phyloP scores from a whole-genome alignment of 2,797 vertebrate genomes.

The Benthosema pterotum region DNA sequence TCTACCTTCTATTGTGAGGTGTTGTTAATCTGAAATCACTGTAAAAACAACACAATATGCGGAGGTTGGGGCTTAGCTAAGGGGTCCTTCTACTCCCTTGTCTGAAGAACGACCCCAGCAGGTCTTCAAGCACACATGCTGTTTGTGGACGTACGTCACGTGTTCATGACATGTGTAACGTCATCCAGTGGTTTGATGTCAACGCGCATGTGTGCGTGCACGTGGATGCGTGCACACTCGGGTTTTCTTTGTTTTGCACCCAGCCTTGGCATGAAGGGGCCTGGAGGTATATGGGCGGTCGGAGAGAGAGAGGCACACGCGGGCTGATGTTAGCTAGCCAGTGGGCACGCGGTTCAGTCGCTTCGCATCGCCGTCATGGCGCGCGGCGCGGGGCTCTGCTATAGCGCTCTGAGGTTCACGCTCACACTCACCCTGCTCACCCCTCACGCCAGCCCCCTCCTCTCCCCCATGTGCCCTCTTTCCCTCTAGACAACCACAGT shows the following conservation, averaged over 20 bases:
- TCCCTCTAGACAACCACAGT: conserved; percentile 38
- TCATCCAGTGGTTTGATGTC: conserved; percentile 24
- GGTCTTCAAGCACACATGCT: no score
- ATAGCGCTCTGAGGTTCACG: conserved; percentile 38
- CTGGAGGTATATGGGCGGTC: conserved; percentile 62
- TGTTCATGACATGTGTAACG: neutral
- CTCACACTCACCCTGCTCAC: conserved; percentile 41
- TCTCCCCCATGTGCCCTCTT: conserved; percentile 42
- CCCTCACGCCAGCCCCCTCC: conserved; percentile 35
- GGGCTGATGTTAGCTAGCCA: conserved; percentile 76
- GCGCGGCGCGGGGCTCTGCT: conserved; percentile 37
- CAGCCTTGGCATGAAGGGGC: conserved; percentile 71
- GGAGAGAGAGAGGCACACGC: conserved; percentile 42
- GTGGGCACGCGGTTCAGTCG: conserved; percentile 73
- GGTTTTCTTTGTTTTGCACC: conserved; percentile 67
- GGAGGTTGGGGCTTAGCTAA: no score
- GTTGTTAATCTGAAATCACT: no score
- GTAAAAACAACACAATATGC: no score
- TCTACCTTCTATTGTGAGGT: no score
- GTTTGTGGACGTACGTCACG: no score
- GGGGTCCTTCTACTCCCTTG: no score
- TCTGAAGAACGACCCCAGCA: no score
- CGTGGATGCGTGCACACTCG: neutral
- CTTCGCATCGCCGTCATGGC: conserved; percentile 79
- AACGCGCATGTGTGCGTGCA: conserved; percentile 48